Percentiles rank a stretch among this genome's conserved stretches.
These are phyloP conservation scores for Acropternis orthonyx DNA, from an alignment of 2,797 vertebrate genomes.

Conservation along the genomic window DNA sequence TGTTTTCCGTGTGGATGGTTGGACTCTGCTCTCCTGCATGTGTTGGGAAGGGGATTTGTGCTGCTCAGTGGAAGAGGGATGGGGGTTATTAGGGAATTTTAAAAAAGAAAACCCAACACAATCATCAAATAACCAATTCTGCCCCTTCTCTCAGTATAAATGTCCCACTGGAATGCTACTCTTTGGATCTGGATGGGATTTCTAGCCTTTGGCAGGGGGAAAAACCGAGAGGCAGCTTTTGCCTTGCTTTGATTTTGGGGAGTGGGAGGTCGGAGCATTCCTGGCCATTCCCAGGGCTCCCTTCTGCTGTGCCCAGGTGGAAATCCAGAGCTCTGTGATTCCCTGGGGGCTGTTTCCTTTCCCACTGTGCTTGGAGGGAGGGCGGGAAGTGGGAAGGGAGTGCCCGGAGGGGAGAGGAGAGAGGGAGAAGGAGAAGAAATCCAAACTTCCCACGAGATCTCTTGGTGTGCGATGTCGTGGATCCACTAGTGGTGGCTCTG, in stretches of 20 bases:
- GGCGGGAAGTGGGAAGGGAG: not conserved
- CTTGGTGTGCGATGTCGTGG: not conserved
- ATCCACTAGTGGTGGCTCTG: not conserved
- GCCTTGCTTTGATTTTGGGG: constrained; percentile 3
- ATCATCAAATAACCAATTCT: constrained; percentile 23
- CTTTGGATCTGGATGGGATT: not conserved
- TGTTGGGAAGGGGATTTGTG: constrained; percentile 59
- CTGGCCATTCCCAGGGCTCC: not conserved
- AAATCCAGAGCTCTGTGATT: not conserved
- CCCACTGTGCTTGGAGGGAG: not conserved
- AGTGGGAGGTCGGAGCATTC: not conserved
- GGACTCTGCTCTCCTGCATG: constrained; percentile 49
- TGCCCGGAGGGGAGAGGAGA: not conserved
- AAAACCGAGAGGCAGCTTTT: not conserved
- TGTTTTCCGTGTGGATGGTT: constrained; percentile 63
- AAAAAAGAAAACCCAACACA: not conserved
- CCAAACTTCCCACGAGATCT: not conserved
- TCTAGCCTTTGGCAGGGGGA: not conserved
- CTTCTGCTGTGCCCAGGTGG: not conserved
- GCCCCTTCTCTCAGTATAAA: not conserved
- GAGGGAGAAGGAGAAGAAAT: not conserved
- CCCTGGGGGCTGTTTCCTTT: not conserved
- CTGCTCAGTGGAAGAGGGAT: not conserved
- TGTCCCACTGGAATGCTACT: not conserved
- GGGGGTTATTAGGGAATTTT: not conserved